Evolutionary conservation across 2,113 vertebrate species (phyloP).

Genomic region (Solenodon paradoxus): DNA sequence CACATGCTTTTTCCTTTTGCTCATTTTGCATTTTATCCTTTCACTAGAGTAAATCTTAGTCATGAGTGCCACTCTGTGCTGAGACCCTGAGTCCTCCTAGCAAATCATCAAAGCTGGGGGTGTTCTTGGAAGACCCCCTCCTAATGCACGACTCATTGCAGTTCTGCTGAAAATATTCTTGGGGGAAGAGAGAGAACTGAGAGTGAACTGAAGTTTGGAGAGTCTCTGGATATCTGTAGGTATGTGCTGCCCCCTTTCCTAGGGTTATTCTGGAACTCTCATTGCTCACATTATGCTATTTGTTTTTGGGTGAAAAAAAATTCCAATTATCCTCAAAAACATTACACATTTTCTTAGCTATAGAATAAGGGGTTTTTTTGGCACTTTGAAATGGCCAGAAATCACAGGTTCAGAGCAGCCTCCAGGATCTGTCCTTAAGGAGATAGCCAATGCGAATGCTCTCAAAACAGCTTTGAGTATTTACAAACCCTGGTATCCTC

Average conservation of each 20-base stretch:
- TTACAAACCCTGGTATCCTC: background rate
- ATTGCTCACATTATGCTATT: background rate
- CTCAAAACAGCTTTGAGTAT: background rate
- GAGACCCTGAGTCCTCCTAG: background rate
- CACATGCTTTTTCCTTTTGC: background rate
- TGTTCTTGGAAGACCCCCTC: background rate
- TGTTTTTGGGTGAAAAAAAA: background rate
- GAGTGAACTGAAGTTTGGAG: background rate
- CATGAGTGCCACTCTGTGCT: background rate
- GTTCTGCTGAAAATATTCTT: background rate
- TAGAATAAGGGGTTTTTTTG: slow-evolving; percentile 24
- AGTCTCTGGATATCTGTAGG: background rate
- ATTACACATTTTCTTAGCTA: background rate
- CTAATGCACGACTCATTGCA: background rate
- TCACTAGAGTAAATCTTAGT: background rate
- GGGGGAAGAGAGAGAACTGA: background rate
- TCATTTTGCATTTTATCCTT: background rate
- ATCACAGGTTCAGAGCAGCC: background rate
- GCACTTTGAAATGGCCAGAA: background rate
- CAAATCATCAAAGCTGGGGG: background rate
- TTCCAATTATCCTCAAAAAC: slow-evolving; percentile 19
- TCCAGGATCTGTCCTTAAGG: background rate
- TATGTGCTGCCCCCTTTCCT: background rate
- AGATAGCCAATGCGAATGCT: background rate
- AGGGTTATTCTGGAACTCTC: background rate